phyloP scores from a whole-genome alignment of 2,797 vertebrate genomes.

The Cheirogaleus major region DNA sequence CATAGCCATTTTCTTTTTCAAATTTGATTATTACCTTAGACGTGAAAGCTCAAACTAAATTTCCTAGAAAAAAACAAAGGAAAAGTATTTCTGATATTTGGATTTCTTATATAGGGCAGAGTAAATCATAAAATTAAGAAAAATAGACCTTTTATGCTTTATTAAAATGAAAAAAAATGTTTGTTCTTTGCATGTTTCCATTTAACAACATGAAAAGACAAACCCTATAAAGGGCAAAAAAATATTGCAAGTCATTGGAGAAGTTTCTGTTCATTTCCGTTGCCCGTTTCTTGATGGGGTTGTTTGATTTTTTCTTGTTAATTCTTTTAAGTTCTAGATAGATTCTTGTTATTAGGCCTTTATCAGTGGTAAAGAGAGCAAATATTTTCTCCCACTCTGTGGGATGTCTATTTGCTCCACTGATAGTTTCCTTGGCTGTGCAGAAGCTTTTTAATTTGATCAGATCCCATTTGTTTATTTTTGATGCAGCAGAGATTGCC shows the following conservation, averaged over 20 bases:
- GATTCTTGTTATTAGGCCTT: too few species aligned
- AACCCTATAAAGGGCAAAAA: background rate
- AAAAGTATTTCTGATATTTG: background rate
- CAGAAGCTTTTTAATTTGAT: too few species aligned
- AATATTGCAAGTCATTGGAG: background rate
- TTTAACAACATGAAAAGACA: background rate
- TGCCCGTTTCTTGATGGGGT: too few species aligned
- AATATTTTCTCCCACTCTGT: too few species aligned
- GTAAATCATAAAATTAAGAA: background rate
- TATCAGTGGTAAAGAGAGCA: too few species aligned
- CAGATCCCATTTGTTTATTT: too few species aligned
- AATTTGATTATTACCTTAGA: background rate
- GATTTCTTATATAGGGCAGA: background rate
- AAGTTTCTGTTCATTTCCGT: too few species aligned
- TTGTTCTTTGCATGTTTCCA: background rate
- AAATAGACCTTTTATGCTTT: background rate
- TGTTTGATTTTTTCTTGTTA: too few species aligned
- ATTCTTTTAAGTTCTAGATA: too few species aligned
- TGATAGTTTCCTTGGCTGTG: too few species aligned
- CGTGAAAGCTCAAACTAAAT: background rate
- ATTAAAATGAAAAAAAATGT: background rate
- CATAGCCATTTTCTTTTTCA: background rate
- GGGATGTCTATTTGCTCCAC: too few species aligned
- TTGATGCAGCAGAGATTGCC: too few species aligned
- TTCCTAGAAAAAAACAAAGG: background rate